phyloP scores from a whole-genome alignment of 2,888 invertebrate species.

The Metopia argyrocephala region DNA sequence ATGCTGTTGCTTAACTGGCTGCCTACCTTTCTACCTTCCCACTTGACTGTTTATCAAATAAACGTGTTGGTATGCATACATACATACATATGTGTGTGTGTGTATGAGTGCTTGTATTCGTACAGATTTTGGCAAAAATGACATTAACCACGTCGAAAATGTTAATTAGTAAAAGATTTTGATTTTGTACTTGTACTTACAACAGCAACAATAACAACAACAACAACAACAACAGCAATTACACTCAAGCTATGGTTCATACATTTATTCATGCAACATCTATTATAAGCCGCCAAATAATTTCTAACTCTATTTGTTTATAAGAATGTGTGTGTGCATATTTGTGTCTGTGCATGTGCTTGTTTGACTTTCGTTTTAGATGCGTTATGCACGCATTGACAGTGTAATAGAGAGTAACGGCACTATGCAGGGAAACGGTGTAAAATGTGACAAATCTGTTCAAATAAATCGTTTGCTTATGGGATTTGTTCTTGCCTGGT shows the following conservation, averaged over 20 bases:
- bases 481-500: constrained; percentile 38
- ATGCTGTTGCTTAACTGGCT: constrained; percentile 20
- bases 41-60: constrained; percentile 35
- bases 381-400: not conserved
- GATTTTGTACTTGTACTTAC: constrained; percentile 40
- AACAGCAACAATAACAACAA: constrained; percentile 16
- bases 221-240: not conserved
- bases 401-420: not conserved
- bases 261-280: not conserved
- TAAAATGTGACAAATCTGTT: constrained; percentile 50
- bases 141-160: constrained; percentile 62
- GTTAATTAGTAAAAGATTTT: constrained; percentile 64
- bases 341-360: not conserved
- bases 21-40: too few relatives aligned
- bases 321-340: not conserved
- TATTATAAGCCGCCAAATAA: constrained; percentile 20
- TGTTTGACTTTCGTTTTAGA: not conserved
- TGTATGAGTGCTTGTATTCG: not conserved
- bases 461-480: constrained; percentile 44
- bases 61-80: not conserved
- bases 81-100: not conserved
- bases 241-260: not conserved
- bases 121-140: constrained; percentile 60
- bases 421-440: not conserved
- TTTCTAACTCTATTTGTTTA: not conserved